Base-by-base conservation (phyloP, 2,113 vertebrate species). In the Symphodus melops region DNA sequence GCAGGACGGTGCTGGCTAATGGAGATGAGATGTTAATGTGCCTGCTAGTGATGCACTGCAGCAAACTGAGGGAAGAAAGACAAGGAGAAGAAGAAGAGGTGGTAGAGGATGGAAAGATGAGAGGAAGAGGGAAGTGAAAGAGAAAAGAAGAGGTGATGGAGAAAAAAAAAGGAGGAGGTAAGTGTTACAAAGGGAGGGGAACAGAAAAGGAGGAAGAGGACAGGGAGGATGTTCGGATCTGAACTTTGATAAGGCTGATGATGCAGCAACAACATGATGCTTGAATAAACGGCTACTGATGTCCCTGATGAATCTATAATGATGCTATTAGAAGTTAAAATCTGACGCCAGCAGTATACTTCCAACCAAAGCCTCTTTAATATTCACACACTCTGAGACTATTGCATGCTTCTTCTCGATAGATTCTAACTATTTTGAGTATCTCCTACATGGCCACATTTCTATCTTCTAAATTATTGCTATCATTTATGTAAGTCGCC, bases 11-110 rank as follows among this genome's bases (percentile, higher is more conserved):
- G 72, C 80, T 70, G 56, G 77, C 66, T 86, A 88, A 91, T 86
- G 83, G 75, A 90, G 90, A 91, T 88, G 84, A 91, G 87, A 91
- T 89, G 89, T 88, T 91, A 91, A 91, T 92, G 81, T 83, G 81
- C 48, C 82, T 82, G 85, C 81, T 70, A 68, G 80, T 87, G 89
- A 91, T 87, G 86, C 89, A 91, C 81, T 92, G 91, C 90, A 90
- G 91, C 88, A 91, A 92, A 89, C 42, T 75, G 84, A 85, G 77
- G 73, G 57, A 82, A 72, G 76, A 51, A 66, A 42, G 49, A 76
- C 42, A 57, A 84, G 56, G 1, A 78, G 52, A 28, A 79, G 83
- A 62, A 59, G 55, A 72, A 37, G 54, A 82, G 70, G 58, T 73
- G 53, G 54, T 49, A 37, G 42, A 78, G 53, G 64, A 85, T 21